Percentiles rank a stretch among this genome's conserved stretches.
Conservation (phyloP, 1,140 invertebrate species). For the Tetranychus urticae region DNA sequence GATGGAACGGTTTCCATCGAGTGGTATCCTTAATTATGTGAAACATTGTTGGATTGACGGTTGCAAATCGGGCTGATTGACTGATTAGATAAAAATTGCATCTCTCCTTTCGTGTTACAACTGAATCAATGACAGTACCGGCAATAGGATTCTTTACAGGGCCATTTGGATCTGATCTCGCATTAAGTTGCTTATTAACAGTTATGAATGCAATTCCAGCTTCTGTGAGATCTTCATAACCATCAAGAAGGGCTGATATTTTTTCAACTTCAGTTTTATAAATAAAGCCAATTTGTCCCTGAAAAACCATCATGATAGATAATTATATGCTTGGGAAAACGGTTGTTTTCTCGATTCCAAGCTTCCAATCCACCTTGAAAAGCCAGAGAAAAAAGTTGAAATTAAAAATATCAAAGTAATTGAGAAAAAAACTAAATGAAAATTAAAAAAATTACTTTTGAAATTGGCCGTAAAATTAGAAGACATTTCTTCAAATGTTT, state of each 20-base stretch:
- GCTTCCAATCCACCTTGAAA: slow-evolving; percentile 17
- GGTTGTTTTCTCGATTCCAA: slow-evolving; percentile 19
- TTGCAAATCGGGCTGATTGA: slow-evolving; percentile 42
- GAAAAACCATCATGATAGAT: slow-evolving; percentile 27
- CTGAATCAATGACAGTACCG: slow-evolving; percentile 62
- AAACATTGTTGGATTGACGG: slow-evolving; percentile 54
- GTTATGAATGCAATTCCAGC: slow-evolving; percentile 13
- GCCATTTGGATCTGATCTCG: slow-evolving; percentile 11
- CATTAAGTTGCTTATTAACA: slow-evolving; percentile 32
- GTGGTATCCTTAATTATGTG: slow-evolving; percentile 42
- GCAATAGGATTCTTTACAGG: slow-evolving; percentile 41
- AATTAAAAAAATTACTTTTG: background rate
- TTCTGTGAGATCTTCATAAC: background rate
- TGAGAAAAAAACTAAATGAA: background rate
- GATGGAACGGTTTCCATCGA: slow-evolving; percentile 32
- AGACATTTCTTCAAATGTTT: slow-evolving; percentile 5
- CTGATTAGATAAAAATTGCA: slow-evolving; percentile 61
- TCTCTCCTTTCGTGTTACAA: slow-evolving; percentile 49
- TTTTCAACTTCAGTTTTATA: slow-evolving; percentile 22
- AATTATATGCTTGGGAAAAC: slow-evolving; percentile 21
- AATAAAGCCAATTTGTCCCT: slow-evolving; percentile 23
- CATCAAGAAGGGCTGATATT: background rate
- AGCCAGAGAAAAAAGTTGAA: background rate
- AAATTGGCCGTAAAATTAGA: slow-evolving; percentile 21
- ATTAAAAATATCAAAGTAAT: background rate